These are phyloP conservation scores for Pollachius pollachius DNA, from an alignment of 2,113 vertebrate species.

Conservation along the genomic window DNA sequence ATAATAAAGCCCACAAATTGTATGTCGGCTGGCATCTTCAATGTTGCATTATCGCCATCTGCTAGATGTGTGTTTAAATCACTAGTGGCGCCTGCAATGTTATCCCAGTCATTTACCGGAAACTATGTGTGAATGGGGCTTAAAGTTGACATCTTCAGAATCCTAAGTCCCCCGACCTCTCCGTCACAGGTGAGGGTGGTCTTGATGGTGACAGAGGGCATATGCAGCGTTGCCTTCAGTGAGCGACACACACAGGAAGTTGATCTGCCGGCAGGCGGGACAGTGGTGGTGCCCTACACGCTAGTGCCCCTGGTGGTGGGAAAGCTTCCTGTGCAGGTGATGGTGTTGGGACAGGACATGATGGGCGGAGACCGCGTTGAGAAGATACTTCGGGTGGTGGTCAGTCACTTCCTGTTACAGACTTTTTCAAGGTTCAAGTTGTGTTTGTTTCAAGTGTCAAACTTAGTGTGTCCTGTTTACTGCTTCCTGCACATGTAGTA, in stretches of 20 bases:
- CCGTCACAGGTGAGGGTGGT: slow-evolving; percentile 70
- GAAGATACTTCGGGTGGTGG: slow-evolving; percentile 72
- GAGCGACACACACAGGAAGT: slow-evolving; percentile 61
- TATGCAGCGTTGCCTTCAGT: slow-evolving; percentile 74
- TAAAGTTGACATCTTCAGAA: too few relatives aligned
- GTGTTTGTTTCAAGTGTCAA: too few relatives aligned
- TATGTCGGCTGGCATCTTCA: too few relatives aligned
- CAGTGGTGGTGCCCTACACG: slow-evolving; percentile 65
- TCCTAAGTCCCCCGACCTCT: neutral
- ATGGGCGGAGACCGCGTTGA: slow-evolving; percentile 62
- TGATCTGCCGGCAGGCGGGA: slow-evolving; percentile 41
- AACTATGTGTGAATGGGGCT: too few relatives aligned
- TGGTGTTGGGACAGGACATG: slow-evolving; percentile 39
- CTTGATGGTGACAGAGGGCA: slow-evolving; percentile 67
- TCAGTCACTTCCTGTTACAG: slow-evolving; percentile 37
- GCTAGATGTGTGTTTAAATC: too few relatives aligned
- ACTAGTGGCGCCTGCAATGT: too few relatives aligned
- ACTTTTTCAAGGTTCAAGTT: too few relatives aligned
- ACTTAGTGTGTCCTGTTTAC: too few relatives aligned
- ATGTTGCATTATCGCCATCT: too few relatives aligned
- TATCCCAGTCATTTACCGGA: too few relatives aligned
- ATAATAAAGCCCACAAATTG: too few relatives aligned
- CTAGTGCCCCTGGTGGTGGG: slow-evolving; percentile 71
- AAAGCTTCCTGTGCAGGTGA: slow-evolving; percentile 70
- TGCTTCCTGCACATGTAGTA: too few relatives aligned